Percentiles rank a stretch among this genome's conserved stretches.
These are phyloP conservation scores for Allophyes oxyacanthae DNA, from an alignment of 2,888 invertebrate species.

Conservation along the genomic window DNA sequence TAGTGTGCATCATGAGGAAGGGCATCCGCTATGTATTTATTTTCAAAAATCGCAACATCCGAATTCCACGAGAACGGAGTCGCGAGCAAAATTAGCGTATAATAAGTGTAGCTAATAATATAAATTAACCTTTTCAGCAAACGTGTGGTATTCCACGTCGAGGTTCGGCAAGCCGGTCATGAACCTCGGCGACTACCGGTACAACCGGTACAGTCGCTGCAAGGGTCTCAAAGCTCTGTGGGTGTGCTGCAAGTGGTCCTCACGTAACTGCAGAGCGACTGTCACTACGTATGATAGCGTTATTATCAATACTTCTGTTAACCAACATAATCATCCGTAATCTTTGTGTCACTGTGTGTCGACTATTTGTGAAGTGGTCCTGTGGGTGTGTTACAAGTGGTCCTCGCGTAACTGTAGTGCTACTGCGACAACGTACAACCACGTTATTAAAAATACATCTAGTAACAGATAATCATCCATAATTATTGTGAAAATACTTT, in stretches of 20 bases:
- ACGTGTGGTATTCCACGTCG: conserved; percentile 18
- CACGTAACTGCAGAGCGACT: conserved; percentile 36
- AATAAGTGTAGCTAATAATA: too few relatives aligned
- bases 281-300: conserved; percentile 49
- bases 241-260: conserved; percentile 49
- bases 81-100: too few relatives aligned
- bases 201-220: conserved; percentile 43
- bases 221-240: conserved; percentile 44
- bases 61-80: too few relatives aligned
- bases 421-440: conserved; percentile 55
- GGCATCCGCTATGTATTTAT: too few relatives aligned
- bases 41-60: too few relatives aligned
- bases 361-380: too few relatives aligned
- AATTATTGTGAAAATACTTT: not conserved
- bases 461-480: conserved; percentile 37
- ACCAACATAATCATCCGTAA: too few relatives aligned
- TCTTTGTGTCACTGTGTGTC: too few relatives aligned
- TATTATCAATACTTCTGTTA: conserved; percentile 31
- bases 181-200: conserved; percentile 50
- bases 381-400: conserved; percentile 57
- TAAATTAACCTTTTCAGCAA: conserved; percentile 16
- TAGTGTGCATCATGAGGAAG: too few relatives aligned
- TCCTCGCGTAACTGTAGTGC: conserved; percentile 58
- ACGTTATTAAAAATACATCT: conserved; percentile 51
- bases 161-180: conserved; percentile 57